Evolutionary conservation across 64 coral and sea anemone species (phyloP).

Genomic region (Pocillopora verrucosa): DNA sequence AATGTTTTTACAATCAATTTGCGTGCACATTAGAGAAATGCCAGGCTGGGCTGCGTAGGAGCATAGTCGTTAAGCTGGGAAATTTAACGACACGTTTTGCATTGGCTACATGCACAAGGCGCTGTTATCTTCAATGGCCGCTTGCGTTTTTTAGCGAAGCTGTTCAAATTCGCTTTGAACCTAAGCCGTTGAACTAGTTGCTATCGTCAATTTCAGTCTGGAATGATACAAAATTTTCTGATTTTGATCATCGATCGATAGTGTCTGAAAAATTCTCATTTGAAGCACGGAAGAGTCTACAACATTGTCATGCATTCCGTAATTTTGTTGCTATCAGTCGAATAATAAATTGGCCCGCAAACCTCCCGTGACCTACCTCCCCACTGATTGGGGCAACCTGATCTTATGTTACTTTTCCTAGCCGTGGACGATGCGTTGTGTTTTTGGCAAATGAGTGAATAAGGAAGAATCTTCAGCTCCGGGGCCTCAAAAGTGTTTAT

Average conservation of each 20-base stretch:
- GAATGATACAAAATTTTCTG: background rate
- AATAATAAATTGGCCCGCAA: background rate
- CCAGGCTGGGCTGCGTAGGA: background rate
- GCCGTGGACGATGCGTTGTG: constrained; percentile 4
- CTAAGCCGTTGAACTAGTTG: constrained; percentile 39
- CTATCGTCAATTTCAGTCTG: constrained; percentile 4
- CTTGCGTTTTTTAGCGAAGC: constrained; percentile 31
- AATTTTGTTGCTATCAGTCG: constrained; percentile 11
- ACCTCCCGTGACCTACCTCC: constrained; percentile 8
- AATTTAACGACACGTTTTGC: too few relatives aligned
- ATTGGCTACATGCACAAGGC: background rate
- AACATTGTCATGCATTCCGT: background rate
- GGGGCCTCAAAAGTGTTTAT: constrained; percentile 13
- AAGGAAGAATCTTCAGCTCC: constrained; percentile 3
- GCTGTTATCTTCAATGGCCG: constrained; percentile 26
- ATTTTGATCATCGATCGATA: background rate
- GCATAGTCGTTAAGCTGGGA: background rate
- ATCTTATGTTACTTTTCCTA: constrained; percentile 31
- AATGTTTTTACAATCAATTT: constrained; percentile 18
- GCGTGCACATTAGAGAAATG: background rate
- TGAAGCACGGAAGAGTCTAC: background rate
- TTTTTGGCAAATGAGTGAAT: constrained; percentile 23
- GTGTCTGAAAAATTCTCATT: background rate
- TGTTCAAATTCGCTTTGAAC: constrained; percentile 28
- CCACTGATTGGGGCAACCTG: constrained; percentile 2